Evolutionary conservation across 2,113 vertebrate species (phyloP).

Genomic region (Ranitomeya variabilis): DNA sequence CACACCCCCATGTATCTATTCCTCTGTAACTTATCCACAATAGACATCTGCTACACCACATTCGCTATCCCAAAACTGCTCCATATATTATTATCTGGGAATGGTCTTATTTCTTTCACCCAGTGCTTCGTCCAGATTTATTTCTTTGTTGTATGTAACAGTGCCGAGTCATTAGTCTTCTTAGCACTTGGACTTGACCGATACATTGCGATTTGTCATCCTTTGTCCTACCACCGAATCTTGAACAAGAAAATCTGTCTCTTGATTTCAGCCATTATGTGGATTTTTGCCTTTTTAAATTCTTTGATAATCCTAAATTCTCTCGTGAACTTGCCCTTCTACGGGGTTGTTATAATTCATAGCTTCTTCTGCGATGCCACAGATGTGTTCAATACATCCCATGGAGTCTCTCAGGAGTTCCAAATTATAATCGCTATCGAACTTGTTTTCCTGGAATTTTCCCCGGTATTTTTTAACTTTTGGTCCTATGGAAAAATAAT

Average conservation of each 20-base stretch:
- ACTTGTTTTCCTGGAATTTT: neutral
- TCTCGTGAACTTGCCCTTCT: no score
- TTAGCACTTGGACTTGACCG: conserved; percentile 62
- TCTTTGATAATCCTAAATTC: no score
- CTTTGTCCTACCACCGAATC: conserved; percentile 61
- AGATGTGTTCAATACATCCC: neutral
- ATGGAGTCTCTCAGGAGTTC: neutral
- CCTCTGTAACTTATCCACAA: conserved; percentile 62
- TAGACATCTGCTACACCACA: conserved; percentile 61
- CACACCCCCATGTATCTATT: conserved; percentile 45
- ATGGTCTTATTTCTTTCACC: conserved; percentile 58
- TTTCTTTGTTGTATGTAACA: conserved; percentile 64
- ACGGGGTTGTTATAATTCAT: no score
- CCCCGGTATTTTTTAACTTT: neutral
- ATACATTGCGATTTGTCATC: conserved; percentile 55
- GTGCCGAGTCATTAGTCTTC: conserved; percentile 63
- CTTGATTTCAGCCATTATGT: no score
- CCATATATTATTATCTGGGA: conserved; percentile 54
- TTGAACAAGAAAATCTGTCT: conserved; percentile 57
- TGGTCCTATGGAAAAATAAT: neutral
- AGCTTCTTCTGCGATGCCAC: no score
- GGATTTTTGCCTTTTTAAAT: no score
- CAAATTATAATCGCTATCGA: neutral
- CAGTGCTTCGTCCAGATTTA: conserved; percentile 65
- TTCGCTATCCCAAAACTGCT: conserved; percentile 63